Evolutionary conservation across 2,888 invertebrate species (phyloP), one percentile per base, ranked within the genome.

Genomic region (Pseudococcus viburni): DNA sequence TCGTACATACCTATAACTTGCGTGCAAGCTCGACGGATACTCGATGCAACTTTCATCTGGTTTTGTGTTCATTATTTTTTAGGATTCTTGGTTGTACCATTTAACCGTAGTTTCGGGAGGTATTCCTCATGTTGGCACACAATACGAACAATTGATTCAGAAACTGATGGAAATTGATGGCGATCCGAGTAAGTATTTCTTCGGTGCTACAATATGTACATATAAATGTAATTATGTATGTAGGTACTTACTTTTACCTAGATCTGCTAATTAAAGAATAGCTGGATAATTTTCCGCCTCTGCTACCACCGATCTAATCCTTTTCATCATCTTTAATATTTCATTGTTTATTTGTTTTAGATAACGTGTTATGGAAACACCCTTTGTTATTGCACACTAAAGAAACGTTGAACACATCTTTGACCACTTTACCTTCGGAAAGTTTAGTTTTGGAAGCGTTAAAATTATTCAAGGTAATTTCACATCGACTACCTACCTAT

Each of bases 81-180:
- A 93, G 93, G 93, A 94, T 90, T 92, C 93, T 39, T 94, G 94
- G 94, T 91, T 94, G 90, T 94, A 94, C 90, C 94, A 94, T 90
- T 91, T 94, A 90, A 98, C 98, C 0, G 96, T 99, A 15, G 98
- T 98, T 0, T 97, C 98, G 88, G 98, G 98, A 5, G 97, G 97
- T 7, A 96, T 97, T 0, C 95, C 96, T 6, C 96, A 95, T 91
- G 96, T 95, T 73, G 99, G 98, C 85, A 98, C 99, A 0, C 97
- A 98, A 91, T 99, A 97, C 91, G 99, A 99, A 91, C 98, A 99
- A 91, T 93, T 99, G 19, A 95, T 98, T 73, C 98, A 98, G 92
- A 97, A 98, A 92, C 94, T 99, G 51, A 98, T 99, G 98, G 98
- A 98, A 92, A 96, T 96, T 64, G 98, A 98, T 91, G 98, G 98